Base-by-base conservation (phyloP, 2,797 vertebrate genomes). In the Sebastiscus tertius region DNA sequence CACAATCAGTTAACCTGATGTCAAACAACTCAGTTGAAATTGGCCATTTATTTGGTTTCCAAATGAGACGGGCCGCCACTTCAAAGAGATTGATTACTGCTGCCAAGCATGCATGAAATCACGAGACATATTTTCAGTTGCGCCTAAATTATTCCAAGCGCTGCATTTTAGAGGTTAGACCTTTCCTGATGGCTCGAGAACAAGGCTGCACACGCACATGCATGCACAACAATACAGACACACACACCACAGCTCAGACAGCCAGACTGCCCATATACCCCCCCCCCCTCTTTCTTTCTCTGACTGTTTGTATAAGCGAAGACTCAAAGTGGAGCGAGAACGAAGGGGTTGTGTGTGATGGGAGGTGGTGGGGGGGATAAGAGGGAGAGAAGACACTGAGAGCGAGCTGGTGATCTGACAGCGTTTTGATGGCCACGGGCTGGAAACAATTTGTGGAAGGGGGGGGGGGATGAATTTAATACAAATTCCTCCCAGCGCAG, bases 361-460 rank as follows among this genome's bases (percentile, higher is more conserved):
- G 68, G 42, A 46, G 71, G 49, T 33, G 61, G 18, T 26, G 16
- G 52, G 14, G 59, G 59, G 63, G 64, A 79, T 76, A 60, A 56
- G 58, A 81, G 73, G 22, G 56, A 77, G 63, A 77, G 79, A 87
- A 61, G 84, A 76, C 67, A 81, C 77, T 16, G 71, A 77, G 74
- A 79, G 60, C 34, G 8, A 88, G 85, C 65, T 62, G 62, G 68
- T 70, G 88, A 92, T 89, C 80, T 90, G 91, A 94, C 91, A 93
- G 91, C 65, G 22, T 82, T 93, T 87, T 91, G 92, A 95, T 90
- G 89, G 89, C 80, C 9, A 39, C 26, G 52, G 88, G 86, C 94
- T 95, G 92, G 94, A 94, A 94, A 91, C 93, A 91, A 95, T 95
- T 95, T 93, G 63, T 8, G 33, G 33, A 9, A 12, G 18, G 24